Base-by-base conservation (phyloP, 2,888 invertebrate species). In the Hypomecis atomaria region DNA sequence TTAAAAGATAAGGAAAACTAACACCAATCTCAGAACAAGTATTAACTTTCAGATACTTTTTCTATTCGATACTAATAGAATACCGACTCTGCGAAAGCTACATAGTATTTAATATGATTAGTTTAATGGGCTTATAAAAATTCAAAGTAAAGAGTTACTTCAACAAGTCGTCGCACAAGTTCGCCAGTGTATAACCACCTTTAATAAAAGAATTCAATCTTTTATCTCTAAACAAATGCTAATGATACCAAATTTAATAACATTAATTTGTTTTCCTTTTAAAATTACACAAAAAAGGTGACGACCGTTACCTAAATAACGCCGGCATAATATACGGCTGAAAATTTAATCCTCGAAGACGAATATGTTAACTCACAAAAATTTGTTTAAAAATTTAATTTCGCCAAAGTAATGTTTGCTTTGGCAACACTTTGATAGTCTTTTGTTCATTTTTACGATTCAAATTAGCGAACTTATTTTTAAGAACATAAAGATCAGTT, bases 191-290 rank as follows among this genome's bases (percentile, higher is more conserved):
- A 13, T 48, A 13, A 5, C 4, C 13, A 40, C 23, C 53, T 50
- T 62, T 36, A 42, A 48, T n/a, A 7, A 59, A 48, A 58, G 13
- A 59, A 49, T 53, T 13, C 38, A 57, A 55, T 60, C 43, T 50
- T 62, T 57, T 36, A 67, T 65, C 59, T 33, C 43, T 47, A 49
- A 62, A 62, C 57, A 65, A 67, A 67, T 67, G 62, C 40, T 43
- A 42, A 57, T 59, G 56, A 57, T 57, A 61, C 37, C 8, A 23
- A 50, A 53, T 37, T 38, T 33, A 50, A 56, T 42, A 37, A 65
- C 48, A 38, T 58, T 53, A n/a, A 63, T 68, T 68, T 65, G 55
- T 63, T 68, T 52, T 23, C 37, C 11, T 13, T 42, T 53, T 36
- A 34, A 23, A 37, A 59, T 53, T 40, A 53, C 54, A 62, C 45